phyloP scores from a whole-genome alignment of 2,888 invertebrate species.

The Lapara coniferarum region DNA sequence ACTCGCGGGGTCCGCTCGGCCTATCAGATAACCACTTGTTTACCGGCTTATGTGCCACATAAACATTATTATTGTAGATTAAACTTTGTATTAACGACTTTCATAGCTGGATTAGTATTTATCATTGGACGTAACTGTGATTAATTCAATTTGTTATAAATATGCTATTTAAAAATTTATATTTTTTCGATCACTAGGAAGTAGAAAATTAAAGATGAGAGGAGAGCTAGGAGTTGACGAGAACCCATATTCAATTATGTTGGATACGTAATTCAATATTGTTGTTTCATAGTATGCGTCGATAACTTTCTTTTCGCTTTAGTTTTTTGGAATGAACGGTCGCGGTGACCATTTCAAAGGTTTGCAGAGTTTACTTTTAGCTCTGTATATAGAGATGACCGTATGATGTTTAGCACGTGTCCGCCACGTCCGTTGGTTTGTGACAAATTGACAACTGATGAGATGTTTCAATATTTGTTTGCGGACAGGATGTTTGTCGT shows the following conservation, averaged over 20 bases:
- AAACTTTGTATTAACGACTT: background rate
- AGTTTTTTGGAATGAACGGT: background rate
- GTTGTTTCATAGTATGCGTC: too few relatives aligned
- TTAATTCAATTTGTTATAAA: too few relatives aligned
- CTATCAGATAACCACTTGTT: conserved; percentile 25
- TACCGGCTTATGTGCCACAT: conserved; percentile 27
- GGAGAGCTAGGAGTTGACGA: too few relatives aligned
- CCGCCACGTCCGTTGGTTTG: conserved; percentile 60
- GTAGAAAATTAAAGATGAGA: too few relatives aligned
- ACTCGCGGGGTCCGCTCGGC: conserved; percentile 29
- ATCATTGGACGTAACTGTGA: too few relatives aligned
- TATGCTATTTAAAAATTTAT: too few relatives aligned
- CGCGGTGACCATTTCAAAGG: background rate
- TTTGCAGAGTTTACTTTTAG: conserved; percentile 2
- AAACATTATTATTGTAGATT: conserved; percentile 8
- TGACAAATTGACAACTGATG: conserved; percentile 54
- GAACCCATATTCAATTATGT: too few relatives aligned
- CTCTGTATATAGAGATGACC: background rate
- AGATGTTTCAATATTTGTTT: conserved; percentile 72
- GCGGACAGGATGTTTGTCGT: conserved; percentile 76
- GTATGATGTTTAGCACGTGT: conserved; percentile 65
- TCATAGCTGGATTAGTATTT: background rate
- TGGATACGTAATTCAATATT: too few relatives aligned
- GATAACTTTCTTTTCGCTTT: background rate
- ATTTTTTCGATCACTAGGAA: too few relatives aligned